Evolutionary conservation across 1,140 invertebrate genomes (phyloP), one percentile per base, ranked within the genome.

Genomic region (Limonius californicus): DNA sequence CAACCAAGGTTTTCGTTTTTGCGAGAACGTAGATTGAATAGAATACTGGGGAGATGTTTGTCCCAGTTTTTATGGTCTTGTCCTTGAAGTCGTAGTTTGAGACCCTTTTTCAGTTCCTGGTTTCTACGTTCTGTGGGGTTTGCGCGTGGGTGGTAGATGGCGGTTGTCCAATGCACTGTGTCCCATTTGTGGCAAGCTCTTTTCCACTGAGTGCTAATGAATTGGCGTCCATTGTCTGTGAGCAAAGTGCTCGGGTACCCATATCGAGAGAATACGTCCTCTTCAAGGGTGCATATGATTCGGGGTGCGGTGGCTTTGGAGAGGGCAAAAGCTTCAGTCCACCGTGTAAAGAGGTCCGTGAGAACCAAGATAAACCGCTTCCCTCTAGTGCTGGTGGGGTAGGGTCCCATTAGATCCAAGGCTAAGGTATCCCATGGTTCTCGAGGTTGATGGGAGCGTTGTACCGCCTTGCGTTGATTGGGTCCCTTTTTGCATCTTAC

Each of bases 161-260:
- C 15, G 18, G 54, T 62, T 2, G 12, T 9, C 60, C 53, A 56
- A 19, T 39, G 54, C n/a, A 14, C 1, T 1, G 12, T 9, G 18
- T 23, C 32, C 60, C 23, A 62, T 2, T 16, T 2, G 15, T n/a
- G n/a, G 18, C 30, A 43, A 2, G 20, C 53, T 8, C n/a, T 1
- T 7, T 32, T 18, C 32, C 30, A 57, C 1, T 6, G 16, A 2
- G 11, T 14, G 3, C 23, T 14, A 14, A 32, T 62, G 60, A 62
- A 62, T 57, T 62, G 60, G 2, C 53, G 14, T 4, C 59, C 59
- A 35, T 61, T 61, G 18, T 61, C 59, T 4, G 43, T 7, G 15
- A 61, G 54, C 18, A 61, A 35, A 11, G 53, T 1, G 4, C 18
- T 62, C 12, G 60, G 53, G 16, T 57, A 56, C 7, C 60, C 60